Base-by-base conservation (phyloP, 2,113 vertebrate species). In the Lampris megalopsis region DNA sequence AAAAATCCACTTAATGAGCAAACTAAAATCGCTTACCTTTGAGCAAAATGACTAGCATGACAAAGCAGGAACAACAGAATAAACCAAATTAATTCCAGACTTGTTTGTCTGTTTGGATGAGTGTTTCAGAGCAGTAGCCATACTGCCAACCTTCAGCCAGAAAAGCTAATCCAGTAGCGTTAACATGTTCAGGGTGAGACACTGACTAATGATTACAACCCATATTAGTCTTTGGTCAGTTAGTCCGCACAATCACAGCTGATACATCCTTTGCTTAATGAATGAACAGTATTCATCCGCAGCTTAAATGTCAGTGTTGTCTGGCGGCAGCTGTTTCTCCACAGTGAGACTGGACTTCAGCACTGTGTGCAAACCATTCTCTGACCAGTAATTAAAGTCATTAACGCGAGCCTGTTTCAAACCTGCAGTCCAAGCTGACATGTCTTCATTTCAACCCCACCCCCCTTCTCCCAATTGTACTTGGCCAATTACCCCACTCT, bases 261-360 rank as follows among this genome's bases (percentile, higher is more conserved):
- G 13, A 0, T 13, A 41, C 10, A 60, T 11, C 40, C 13, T 37
- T 56, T 68, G 35, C 10, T 68, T 75, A 36, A 60, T 52, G 45
- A 56, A 53, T 65, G 43, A 50, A 59, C 53, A 70, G 37, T 63
- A 53, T 4, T 53, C 10, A 11, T 11, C 5, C 10, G 1, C 52
- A 35, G 43, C 41, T 66, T 48, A 67, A 60, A 54, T 43, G 50
- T 60, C 68, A 64, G 10, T 6, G 38, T 41, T 2, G 43, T 64
- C 13, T 67, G 56, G n/a, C 61, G 42, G 50, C 56, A 60, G 73
- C 62, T 52, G 58, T 76, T 76, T 65, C n/a, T 13, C 9, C 40
- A 36, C 54, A 52, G 63, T 47, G 42, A 53, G 60, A 41, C 74
- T 42, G 45, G 71, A 41, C 56, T 2, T 41, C 60, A 37, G 48